A percentile compares a stretch with the other conserved stretches of the same genome.
These are phyloP conservation scores for Muschampia plurimacula DNA, from an alignment of 2,888 invertebrate genomes.

Conservation along the genomic window DNA sequence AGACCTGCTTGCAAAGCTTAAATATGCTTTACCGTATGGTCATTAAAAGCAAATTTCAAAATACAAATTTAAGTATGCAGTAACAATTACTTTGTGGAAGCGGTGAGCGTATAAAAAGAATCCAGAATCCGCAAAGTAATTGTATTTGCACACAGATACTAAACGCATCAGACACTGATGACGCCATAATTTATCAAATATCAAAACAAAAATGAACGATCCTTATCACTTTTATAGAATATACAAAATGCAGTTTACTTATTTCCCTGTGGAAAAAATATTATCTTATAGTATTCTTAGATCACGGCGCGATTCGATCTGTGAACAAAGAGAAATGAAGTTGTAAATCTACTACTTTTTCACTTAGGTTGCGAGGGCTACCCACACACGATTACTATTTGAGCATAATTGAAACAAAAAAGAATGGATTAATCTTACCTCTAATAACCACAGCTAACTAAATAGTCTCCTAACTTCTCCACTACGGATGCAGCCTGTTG, in stretches of 20 bases:
- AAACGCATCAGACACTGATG: constrained; percentile 80
- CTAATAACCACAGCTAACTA: constrained; percentile 98
- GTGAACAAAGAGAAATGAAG: constrained; percentile 59
- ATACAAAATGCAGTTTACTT: constrained; percentile 87
- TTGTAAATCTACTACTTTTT: constrained; percentile 1
- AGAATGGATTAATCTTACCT: constrained; percentile 75
- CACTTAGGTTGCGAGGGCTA: neutral
- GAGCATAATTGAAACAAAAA: neutral
- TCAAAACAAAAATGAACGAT: constrained; percentile 85
- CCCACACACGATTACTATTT: no score
- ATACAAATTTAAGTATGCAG: constrained; percentile 77
- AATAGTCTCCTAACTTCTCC: constrained; percentile 98
- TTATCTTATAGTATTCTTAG: constrained; percentile 86
- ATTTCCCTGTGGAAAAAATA: constrained; percentile 87
- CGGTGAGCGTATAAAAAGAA: constrained; percentile 83
- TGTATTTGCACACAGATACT: constrained; percentile 74
- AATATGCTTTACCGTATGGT: constrained; percentile 72
- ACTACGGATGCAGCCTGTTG: constrained; percentile 98
- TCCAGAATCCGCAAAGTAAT: constrained; percentile 84
- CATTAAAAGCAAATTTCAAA: constrained; percentile 76
- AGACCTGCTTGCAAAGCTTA: constrained; percentile 79
- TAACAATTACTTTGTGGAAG: constrained; percentile 80
- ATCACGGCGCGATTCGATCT: constrained; percentile 85
- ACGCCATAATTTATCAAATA: constrained; percentile 83
- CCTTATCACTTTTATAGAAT: constrained; percentile 86